Conservation (phyloP, 2,888 invertebrate genomes). For the Pammene aurita region DNA sequence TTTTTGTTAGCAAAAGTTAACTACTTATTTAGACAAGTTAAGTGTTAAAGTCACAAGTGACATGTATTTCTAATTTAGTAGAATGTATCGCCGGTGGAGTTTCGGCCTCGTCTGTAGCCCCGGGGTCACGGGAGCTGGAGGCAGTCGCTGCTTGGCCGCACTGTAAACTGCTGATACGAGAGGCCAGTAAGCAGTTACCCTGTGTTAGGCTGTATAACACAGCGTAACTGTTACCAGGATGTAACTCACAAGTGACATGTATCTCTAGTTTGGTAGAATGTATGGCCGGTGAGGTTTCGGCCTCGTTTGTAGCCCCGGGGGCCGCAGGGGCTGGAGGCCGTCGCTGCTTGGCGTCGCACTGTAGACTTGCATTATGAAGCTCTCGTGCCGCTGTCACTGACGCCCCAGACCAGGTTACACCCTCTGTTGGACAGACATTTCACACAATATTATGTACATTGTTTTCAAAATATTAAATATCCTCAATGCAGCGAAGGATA, state of each 20-base stretch:
- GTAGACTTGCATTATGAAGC: slow-evolving; percentile 93
- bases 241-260: slow-evolving; percentile 76
- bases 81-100: slow-evolving; percentile 54
- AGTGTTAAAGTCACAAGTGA: slow-evolving; percentile 70
- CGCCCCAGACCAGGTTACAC: slow-evolving; percentile 80
- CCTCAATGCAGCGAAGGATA: too few species aligned
- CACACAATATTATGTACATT: background rate
- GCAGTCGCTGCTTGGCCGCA: too few species aligned
- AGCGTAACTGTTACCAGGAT: too few species aligned
- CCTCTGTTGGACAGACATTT: slow-evolving; percentile 55
- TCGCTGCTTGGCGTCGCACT: slow-evolving; percentile 90
- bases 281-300: slow-evolving; percentile 64
- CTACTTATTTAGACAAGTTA: background rate
- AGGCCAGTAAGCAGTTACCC: too few species aligned
- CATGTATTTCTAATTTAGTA: slow-evolving; percentile 75
- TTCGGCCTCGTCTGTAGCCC: background rate
- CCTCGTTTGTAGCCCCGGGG: slow-evolving; percentile 83
- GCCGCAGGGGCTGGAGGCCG: slow-evolving; percentile 77
- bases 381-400: slow-evolving; percentile 90
- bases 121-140: too few species aligned
- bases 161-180: too few species aligned
- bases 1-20: too few species aligned
- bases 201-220: too few species aligned
- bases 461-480: background rate
- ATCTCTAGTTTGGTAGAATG: slow-evolving; percentile 71